These are phyloP conservation scores for Nematostella vectensis DNA, from an alignment of 92 coral and sea anemone genomes.

Conservation along the genomic window DNA sequence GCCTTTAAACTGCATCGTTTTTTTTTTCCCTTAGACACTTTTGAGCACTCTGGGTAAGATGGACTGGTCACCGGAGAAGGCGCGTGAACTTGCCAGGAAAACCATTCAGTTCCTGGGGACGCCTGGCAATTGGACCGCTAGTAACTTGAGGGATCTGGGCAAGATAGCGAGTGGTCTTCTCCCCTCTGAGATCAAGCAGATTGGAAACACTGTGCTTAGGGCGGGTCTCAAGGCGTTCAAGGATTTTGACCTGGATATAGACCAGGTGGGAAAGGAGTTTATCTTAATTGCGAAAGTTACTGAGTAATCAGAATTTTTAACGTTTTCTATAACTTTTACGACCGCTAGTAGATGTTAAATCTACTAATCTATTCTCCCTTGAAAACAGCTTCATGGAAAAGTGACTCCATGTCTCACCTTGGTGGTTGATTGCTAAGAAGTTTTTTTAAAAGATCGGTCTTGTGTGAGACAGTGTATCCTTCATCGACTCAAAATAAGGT, in stretches of 20 bases:
- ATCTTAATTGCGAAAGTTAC: too few relatives aligned
- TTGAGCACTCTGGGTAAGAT: constrained; percentile 43
- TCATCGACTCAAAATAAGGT: too few relatives aligned
- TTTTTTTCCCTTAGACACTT: constrained; percentile 26
- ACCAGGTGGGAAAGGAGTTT: constrained; percentile 72
- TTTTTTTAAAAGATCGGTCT: too few relatives aligned
- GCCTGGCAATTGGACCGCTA: constrained; percentile 77
- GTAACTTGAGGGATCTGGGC: constrained; percentile 68
- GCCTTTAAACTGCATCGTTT: too few relatives aligned
- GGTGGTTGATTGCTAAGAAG: too few relatives aligned
- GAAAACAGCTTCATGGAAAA: too few relatives aligned
- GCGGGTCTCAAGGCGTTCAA: constrained; percentile 53
- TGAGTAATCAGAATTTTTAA: background rate
- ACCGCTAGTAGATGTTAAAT: background rate
- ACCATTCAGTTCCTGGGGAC: constrained; percentile 63
- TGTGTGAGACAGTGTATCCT: too few relatives aligned
- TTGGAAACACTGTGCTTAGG: constrained; percentile 49
- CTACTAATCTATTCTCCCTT: too few relatives aligned
- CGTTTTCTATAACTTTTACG: background rate
- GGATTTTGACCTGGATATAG: constrained; percentile 47
- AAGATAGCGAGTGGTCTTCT: constrained; percentile 58
- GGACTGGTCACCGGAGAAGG: constrained; percentile 61
- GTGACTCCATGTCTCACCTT: too few relatives aligned
- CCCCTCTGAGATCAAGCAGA: constrained; percentile 75
- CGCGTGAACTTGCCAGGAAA: constrained; percentile 62